These are phyloP conservation scores for Cyprinodon diabolis DNA, from an alignment of 2,797 vertebrate genomes.

Conservation along the genomic window DNA sequence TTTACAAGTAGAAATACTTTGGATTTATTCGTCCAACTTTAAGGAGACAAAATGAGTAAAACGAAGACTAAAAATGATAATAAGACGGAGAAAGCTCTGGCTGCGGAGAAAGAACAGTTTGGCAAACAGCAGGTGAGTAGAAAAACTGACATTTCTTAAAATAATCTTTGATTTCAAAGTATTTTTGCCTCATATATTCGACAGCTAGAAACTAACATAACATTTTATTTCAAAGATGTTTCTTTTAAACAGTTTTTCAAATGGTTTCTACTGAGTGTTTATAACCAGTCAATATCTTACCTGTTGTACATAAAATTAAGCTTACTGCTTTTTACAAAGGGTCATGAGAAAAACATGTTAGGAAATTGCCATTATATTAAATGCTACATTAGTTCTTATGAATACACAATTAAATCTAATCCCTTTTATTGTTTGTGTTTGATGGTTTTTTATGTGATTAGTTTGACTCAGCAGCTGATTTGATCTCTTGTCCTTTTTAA, in stretches of 20 bases:
- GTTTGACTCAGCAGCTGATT: not conserved
- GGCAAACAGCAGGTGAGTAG: conserved; percentile 88
- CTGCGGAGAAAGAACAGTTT: conserved; percentile 94
- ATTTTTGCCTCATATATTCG: not conserved
- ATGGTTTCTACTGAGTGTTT: not conserved
- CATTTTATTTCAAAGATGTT: not conserved
- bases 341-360: not conserved
- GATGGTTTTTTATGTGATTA: not conserved
- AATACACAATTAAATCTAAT: not conserved
- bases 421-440: not conserved
- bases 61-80: conserved; percentile 87
- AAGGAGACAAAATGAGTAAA: conserved; percentile 80
- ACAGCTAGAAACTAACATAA: not conserved
- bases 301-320: not conserved
- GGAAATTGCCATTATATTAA: not conserved
- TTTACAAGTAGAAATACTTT: not conserved
- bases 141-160: not conserved
- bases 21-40: not conserved
- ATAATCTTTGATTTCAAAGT: not conserved
- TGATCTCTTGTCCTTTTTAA: not conserved
- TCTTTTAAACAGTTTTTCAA: not conserved
- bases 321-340: too few species aligned
- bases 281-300: not conserved
- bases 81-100: conserved; percentile 88
- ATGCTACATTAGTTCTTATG: too few species aligned